phyloP scores from a whole-genome alignment of 2,888 invertebrate genomes.

The Thecophora atra region DNA sequence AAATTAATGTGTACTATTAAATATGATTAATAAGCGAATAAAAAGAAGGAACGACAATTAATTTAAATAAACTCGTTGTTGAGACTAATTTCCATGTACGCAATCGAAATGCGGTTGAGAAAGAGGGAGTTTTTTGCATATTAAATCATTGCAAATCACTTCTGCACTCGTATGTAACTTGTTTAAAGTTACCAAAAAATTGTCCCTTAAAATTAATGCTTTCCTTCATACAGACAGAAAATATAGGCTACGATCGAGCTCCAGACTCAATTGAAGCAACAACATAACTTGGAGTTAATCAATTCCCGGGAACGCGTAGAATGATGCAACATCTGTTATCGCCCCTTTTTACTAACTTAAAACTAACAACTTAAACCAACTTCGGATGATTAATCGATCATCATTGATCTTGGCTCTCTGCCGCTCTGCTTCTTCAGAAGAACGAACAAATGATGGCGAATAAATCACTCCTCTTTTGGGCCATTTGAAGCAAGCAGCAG shows the following conservation, averaged over 20 bases:
- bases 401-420: conserved; percentile 33
- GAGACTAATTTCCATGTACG: no score
- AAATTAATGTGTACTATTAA: conserved; percentile 10
- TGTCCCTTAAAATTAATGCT: not conserved
- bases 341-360: not conserved
- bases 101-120: not conserved
- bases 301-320: conserved; percentile 5
- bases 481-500: conserved; percentile 3
- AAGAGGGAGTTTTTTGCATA: not conserved
- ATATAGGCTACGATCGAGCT: not conserved
- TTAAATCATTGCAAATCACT: no score
- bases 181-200: no score
- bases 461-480: conserved; percentile 41
- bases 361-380: conserved; percentile 19
- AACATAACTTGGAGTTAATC: conserved; percentile 4
- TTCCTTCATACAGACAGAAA: not conserved
- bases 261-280: not conserved
- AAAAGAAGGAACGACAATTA: not conserved
- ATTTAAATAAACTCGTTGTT: no score
- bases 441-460: conserved; percentile 32
- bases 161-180: no score
- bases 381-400: conserved; percentile 39
- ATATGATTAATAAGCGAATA: not conserved
- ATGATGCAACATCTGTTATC: not conserved
- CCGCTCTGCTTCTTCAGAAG: not conserved